These are phyloP conservation scores for Triplophysa tibetana DNA, from an alignment of 2,113 vertebrate species.

Conservation along the genomic window DNA sequence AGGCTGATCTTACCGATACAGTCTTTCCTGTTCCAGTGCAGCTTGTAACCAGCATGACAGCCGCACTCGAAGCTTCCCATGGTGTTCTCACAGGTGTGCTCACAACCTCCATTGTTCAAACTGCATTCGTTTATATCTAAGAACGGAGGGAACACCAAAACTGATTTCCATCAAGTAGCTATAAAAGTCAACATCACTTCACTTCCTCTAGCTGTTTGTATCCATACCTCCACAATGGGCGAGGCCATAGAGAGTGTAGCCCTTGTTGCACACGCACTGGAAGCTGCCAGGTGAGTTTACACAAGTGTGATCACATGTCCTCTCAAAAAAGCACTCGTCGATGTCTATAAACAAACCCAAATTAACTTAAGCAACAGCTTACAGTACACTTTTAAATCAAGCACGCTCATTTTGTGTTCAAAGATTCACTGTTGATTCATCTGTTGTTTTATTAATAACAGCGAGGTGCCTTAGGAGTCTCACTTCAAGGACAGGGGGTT, in stretches of 20 bases:
- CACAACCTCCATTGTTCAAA: slow-evolving; percentile 91
- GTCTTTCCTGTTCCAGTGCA: slow-evolving; percentile 98
- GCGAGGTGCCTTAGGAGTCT: slow-evolving; percentile 37
- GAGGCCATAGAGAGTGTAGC: slow-evolving; percentile 91
- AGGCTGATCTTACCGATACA: slow-evolving; percentile 88
- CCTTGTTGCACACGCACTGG: slow-evolving; percentile 88
- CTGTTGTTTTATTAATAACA: slow-evolving; percentile 42
- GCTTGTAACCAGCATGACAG: slow-evolving; percentile 84
- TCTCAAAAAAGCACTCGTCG: slow-evolving; percentile 95
- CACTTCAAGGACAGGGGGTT: slow-evolving; percentile 27
- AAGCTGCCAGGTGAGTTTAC: slow-evolving; percentile 91
- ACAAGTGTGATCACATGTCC: slow-evolving; percentile 94
- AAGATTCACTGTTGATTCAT: slow-evolving; percentile 28
- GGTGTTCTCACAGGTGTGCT: slow-evolving; percentile 88
- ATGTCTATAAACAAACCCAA: slow-evolving; percentile 84
- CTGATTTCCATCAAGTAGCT: not conserved
- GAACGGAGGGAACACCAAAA: slow-evolving; percentile 35
- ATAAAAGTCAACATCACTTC: not conserved
- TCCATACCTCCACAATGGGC: slow-evolving; percentile 93
- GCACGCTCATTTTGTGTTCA: slow-evolving; percentile 7
- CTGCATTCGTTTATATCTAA: slow-evolving; percentile 95
- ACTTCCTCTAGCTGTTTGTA: not conserved
- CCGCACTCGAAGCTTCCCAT: slow-evolving; percentile 86
- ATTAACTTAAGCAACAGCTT: slow-evolving; percentile 58
- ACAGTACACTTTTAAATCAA: not conserved